Evolutionary conservation across 2,888 invertebrate genomes (phyloP).

Genomic region (Caenorhabditis macrosperma): DNA sequence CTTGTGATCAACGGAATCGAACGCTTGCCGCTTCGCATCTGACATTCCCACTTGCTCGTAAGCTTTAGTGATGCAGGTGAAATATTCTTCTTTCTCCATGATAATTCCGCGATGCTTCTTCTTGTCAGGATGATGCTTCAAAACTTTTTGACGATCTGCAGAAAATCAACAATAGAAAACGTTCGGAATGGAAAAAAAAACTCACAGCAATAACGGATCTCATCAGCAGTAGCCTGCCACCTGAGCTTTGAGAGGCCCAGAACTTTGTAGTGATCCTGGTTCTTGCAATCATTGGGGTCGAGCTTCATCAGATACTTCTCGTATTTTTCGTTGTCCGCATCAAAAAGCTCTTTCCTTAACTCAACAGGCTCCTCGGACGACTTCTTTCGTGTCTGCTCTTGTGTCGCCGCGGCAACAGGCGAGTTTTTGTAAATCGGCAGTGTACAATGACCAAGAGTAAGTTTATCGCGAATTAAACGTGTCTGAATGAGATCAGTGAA

Average conservation of each 20-base stretch:
- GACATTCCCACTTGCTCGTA: conserved; percentile 77
- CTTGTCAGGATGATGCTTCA: conserved; percentile 98
- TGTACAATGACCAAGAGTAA: conserved; percentile 70
- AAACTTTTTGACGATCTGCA: conserved; percentile 87
- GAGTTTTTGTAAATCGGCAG: conserved; percentile 69
- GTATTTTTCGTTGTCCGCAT: conserved; percentile 77
- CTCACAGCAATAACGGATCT: conserved; percentile 94
- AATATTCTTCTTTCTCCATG: conserved; percentile 91
- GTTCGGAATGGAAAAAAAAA: conserved; percentile 61
- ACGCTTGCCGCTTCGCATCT: conserved; percentile 87
- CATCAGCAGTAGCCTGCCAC: conserved; percentile 90
- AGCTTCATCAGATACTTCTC: conserved; percentile 74
- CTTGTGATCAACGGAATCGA: conserved; percentile 95
- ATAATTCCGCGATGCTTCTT: conserved; percentile 86
- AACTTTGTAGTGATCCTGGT: conserved; percentile 93
- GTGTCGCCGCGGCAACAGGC: conserved; percentile 26
- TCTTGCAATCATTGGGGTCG: conserved; percentile 68
- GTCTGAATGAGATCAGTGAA: conserved; percentile 22
- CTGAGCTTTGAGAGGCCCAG: conserved; percentile 90
- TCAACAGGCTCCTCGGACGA: conserved; percentile 36
- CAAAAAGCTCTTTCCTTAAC: conserved; percentile 67
- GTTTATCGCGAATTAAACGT: conserved; percentile 66
- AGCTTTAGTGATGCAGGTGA: conserved; percentile 94
- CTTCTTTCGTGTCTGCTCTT: conserved; percentile 29
- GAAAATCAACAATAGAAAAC: neutral